Evolutionary conservation across 2,113 vertebrate genomes (phyloP), one percentile per base, ranked within the genome.

Genomic region (Aphyosemion australe): DNA sequence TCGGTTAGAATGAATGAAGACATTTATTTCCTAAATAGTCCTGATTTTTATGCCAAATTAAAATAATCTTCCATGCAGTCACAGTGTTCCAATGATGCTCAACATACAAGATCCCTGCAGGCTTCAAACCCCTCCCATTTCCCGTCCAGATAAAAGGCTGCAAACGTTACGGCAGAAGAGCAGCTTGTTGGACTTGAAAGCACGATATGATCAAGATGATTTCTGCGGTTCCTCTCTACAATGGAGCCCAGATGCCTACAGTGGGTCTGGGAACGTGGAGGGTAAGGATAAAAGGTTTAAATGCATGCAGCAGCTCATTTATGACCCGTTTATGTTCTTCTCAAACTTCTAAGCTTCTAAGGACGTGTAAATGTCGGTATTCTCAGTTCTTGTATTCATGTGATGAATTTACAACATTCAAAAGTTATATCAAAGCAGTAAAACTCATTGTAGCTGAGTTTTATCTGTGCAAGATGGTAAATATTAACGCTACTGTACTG

Each of bases 221-320:
- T 12, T 50, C 77, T 12, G 54, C 66, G 7, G 69, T 92, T 5
- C 87, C 59, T 7, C 89, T 92, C 46, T 81, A 65, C 64, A 90
- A 72, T 18, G 89, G 90, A 51, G 89, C 85, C 12, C 69, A 73
- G 54, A 92, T 92, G 80, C 92, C 91, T 1, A 56, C 88, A 20
- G 46, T 92, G 21, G 91, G 90, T 37, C 56, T 93, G 16, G 91
- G 92, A 49, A 93, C 91, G 2, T 92, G 90, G 89, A 87, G 67
- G 85, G 90, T 91, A 81, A 77, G 89, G 18, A 14, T 41, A 4
- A 51, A 3, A 9, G n/a, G 48, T 42, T 51, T 6, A 21, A 4
- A 10, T 1, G 26, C 39, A 21, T 47, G 26, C 19, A 41, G 0
- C 8, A 42, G 12, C 12, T 39, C 12, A 26, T 26, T 26, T 26